Percentiles rank a stretch among this genome's conserved stretches.
phyloP scores from a whole-genome alignment of 2,888 invertebrate genomes.

The Harpalus rufipes region DNA sequence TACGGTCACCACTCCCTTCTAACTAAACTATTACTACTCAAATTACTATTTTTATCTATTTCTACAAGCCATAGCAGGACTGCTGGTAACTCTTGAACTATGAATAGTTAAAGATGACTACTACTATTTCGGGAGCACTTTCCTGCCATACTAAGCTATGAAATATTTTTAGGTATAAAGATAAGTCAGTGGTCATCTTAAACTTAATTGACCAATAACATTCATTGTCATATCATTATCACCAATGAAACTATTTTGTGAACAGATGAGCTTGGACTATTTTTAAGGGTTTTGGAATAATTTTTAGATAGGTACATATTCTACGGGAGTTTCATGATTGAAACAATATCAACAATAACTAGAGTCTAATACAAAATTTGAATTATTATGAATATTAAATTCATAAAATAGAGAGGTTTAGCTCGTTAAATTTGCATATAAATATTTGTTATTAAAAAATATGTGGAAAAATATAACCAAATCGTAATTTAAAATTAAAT shows the following conservation, averaged over 20 bases:
- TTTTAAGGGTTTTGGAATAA: neutral
- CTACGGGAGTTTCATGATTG: neutral
- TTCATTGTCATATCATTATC: neutral
- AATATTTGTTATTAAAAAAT: no score
- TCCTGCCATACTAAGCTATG: conserved; percentile 33
- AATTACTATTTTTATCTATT: conserved; percentile 34
- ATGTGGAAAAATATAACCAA: no score
- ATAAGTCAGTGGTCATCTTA: conserved; percentile 21
- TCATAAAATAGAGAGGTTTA: no score
- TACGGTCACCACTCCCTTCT: neutral
- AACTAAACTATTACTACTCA: conserved; percentile 4
- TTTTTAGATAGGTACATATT: neutral
- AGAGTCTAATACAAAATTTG: no score
- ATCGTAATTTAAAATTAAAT: no score
- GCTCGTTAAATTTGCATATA: no score
- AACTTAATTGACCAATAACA: neutral
- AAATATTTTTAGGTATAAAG: conserved; percentile 17
- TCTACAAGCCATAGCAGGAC: conserved; percentile 7
- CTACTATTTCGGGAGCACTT: conserved; percentile 43
- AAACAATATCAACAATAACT: neutral
- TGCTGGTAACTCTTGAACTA: neutral
- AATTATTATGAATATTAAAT: no score
- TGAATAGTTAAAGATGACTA: conserved; percentile 7
- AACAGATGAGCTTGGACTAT: neutral
- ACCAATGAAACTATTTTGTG: conserved; percentile 4